phyloP scores from a whole-genome alignment of 2,888 invertebrate species.

The Notodromas monacha region DNA sequence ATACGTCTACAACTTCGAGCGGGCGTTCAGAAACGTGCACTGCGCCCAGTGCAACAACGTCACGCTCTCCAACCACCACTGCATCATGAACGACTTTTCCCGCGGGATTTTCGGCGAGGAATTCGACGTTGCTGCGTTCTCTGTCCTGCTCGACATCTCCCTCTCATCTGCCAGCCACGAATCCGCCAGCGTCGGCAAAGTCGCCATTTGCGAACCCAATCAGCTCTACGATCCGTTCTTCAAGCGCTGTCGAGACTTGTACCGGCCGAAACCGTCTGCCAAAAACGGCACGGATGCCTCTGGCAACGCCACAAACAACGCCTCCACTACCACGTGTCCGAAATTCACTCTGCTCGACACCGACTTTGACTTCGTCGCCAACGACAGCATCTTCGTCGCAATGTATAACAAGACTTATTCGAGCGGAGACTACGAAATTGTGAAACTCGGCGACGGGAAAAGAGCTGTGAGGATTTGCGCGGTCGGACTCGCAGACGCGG shows the following conservation, averaged over 20 bases:
- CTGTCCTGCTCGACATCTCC: constrained; percentile 17
- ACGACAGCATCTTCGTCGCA: constrained; percentile 15
- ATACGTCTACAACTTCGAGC: constrained; percentile 15
- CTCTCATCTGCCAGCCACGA: constrained; percentile 12
- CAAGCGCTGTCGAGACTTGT: constrained; percentile 16
- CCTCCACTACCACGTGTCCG: constrained; percentile 15
- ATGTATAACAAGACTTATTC: constrained; percentile 14
- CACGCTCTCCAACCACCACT: constrained; percentile 14
- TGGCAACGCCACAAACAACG: too few species aligned
- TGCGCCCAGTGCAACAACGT: constrained; percentile 19
- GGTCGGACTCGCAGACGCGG: constrained; percentile 11
- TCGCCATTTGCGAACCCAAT: constrained; percentile 10
- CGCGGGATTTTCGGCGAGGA: constrained; percentile 13
- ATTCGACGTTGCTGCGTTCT: constrained; percentile 16
- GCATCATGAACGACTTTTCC: constrained; percentile 12
- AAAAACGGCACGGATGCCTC: constrained; percentile 8
- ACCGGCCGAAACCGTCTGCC: constrained; percentile 12
- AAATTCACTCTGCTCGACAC: constrained; percentile 15
- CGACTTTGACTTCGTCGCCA: constrained; percentile 14
- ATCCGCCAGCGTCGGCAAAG: constrained; percentile 13
- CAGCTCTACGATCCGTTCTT: constrained; percentile 19
- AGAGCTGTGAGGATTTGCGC: constrained; percentile 14
- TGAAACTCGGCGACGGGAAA: constrained; percentile 14
- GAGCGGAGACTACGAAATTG: too few species aligned
- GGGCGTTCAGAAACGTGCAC: constrained; percentile 17